These are phyloP conservation scores for Cynoglossus semilaevis DNA, from an alignment of 2,113 vertebrate genomes.

Conservation along the genomic window DNA sequence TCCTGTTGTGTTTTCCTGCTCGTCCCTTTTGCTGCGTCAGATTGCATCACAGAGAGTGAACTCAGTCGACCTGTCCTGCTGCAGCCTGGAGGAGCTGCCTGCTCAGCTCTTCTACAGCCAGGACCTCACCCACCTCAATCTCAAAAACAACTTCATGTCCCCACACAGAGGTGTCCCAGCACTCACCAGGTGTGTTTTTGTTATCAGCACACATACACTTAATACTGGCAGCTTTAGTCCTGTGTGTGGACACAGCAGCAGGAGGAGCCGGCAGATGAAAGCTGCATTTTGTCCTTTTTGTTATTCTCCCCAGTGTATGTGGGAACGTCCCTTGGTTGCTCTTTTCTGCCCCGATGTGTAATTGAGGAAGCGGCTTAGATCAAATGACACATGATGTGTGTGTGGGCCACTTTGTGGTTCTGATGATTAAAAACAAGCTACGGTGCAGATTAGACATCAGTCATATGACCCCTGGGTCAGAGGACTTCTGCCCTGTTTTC, in stretches of 20 bases:
- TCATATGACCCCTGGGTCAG: constrained; percentile 16
- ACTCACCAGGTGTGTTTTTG: constrained; percentile 60
- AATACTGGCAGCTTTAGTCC: not conserved
- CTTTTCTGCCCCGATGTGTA: constrained; percentile 10
- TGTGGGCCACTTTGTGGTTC: constrained; percentile 16
- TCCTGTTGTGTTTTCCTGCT: not conserved
- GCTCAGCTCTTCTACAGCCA: constrained; percentile 96
- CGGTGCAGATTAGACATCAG: constrained; percentile 31
- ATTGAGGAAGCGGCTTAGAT: constrained; percentile 32
- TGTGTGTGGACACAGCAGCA: constrained; percentile 6
- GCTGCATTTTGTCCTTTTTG: constrained; percentile 10
- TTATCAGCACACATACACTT: not conserved
- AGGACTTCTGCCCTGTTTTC: constrained; percentile 6
- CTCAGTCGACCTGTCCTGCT: constrained; percentile 95
- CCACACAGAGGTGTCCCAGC: constrained; percentile 62
- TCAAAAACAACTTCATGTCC: constrained; percentile 94
- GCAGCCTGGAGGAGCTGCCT: constrained; percentile 93
- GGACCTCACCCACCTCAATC: constrained; percentile 97
- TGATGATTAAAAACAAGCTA: constrained; percentile 41
- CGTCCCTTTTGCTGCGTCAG: constrained; percentile 61
- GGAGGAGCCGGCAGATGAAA: constrained; percentile 14
- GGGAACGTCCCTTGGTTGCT: constrained; percentile 9
- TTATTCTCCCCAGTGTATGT: constrained; percentile 5
- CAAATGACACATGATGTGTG: constrained; percentile 29
- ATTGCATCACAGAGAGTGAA: constrained; percentile 94